These are phyloP conservation scores for Ips typographus DNA, from an alignment of 1,140 invertebrate species.

Conservation along the genomic window DNA sequence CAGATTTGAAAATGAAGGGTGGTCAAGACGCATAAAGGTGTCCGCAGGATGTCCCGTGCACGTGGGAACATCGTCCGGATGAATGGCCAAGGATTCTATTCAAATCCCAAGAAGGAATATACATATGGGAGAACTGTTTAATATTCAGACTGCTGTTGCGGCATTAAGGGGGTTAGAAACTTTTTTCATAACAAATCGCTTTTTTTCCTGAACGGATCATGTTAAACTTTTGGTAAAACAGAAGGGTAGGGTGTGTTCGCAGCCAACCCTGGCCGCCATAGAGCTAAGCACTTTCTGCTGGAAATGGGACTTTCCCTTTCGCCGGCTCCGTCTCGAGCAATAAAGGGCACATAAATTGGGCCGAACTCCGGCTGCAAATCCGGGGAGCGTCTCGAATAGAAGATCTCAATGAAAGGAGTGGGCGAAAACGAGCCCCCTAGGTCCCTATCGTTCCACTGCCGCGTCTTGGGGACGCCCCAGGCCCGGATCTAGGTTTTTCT, in stretches of 20 bases:
- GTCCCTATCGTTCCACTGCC: background rate
- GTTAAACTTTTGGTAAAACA: no score
- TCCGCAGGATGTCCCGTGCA: slow-evolving; percentile 30
- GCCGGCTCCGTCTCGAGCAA: slow-evolving; percentile 20
- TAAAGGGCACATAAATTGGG: slow-evolving; percentile 33
- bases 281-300: slow-evolving; percentile 25
- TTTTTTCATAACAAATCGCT: no score
- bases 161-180: no score
- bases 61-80: slow-evolving; percentile 20
- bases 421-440: slow-evolving; percentile 8
- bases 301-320: slow-evolving; percentile 30
- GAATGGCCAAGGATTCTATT: slow-evolving; percentile 4
- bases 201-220: no score
- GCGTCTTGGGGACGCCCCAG: slow-evolving; percentile 17
- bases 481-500: slow-evolving; percentile 3
- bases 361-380: slow-evolving; percentile 25
- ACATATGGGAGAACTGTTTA: no score
- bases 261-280: slow-evolving; percentile 21
- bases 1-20: slow-evolving; percentile 18
- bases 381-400: slow-evolving; percentile 29
- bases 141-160: no score
- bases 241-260: background rate
- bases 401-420: slow-evolving; percentile 32
- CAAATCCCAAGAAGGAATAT: background rate
- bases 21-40: slow-evolving; percentile 21